These are phyloP conservation scores for Ceratina japonica DNA, from an alignment of 1,140 invertebrate genomes.

Conservation along the genomic window DNA sequence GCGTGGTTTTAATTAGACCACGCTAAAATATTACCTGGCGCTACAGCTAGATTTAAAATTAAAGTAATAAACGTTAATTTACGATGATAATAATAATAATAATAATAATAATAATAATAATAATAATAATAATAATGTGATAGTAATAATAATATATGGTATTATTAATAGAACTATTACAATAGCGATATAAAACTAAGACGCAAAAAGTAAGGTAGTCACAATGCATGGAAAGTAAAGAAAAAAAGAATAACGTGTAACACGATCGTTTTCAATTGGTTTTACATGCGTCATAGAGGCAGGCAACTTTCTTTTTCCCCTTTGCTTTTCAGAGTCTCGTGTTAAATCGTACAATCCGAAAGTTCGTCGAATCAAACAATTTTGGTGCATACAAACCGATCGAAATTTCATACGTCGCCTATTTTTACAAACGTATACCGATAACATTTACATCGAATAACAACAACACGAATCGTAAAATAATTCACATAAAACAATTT, in stretches of 20 bases:
- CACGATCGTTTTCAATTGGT: conserved; percentile 46
- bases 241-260: conserved; percentile 55
- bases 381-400: neutral
- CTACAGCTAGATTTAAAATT: conserved; percentile 71
- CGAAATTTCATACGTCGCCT: conserved; percentile 22
- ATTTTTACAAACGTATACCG: neutral
- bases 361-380: neutral
- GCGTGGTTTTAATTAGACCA: conserved; percentile 39
- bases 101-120: too few relatives aligned
- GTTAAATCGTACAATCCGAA: neutral
- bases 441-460: neutral
- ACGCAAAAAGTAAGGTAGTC: conserved; percentile 58
- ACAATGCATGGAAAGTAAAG: conserved; percentile 66
- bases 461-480: neutral
- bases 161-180: conserved; percentile 60
- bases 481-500: neutral
- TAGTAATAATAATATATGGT: conserved; percentile 59
- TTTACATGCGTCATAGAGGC: conserved; percentile 43
- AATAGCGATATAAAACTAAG: conserved; percentile 57
- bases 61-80: conserved; percentile 68
- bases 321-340: neutral
- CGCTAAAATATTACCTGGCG: conserved; percentile 66
- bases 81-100: conserved; percentile 54
- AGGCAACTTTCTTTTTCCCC: conserved; percentile 9
- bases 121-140: conserved; percentile 51